Percentiles rank a stretch among this genome's conserved stretches.
Conservation (phyloP, 2,888 invertebrate species). For the Lamproptera curius region DNA sequence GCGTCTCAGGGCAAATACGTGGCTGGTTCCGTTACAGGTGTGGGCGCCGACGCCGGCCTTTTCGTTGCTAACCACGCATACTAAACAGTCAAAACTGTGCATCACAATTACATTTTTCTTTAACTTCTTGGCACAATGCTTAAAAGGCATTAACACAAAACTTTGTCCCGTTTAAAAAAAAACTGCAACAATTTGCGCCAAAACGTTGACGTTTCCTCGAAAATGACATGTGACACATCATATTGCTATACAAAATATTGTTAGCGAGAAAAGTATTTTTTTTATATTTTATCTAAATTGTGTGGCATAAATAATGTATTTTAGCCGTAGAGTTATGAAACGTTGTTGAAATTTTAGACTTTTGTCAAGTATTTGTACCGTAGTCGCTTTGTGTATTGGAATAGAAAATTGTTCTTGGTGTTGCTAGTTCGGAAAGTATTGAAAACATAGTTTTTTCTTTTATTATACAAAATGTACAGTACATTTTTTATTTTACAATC, state of each 20-base stretch:
- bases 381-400: conserved; percentile 27
- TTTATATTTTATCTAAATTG: conserved; percentile 1
- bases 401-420: conserved; percentile 18
- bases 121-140: neutral
- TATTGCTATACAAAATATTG: too few relatives aligned
- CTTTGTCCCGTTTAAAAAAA: neutral
- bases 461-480: conserved; percentile 11
- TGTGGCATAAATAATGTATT: neutral
- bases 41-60: conserved; percentile 91
- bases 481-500: conserved; percentile 14
- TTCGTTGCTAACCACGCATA: conserved; percentile 98
- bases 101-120: conserved; percentile 4
- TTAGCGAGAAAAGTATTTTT: too few relatives aligned
- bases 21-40: conserved; percentile 90
- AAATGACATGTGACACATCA: too few relatives aligned
- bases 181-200: neutral
- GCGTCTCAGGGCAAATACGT: conserved; percentile 95
- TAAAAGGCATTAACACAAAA: neutral
- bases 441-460: conserved; percentile 10
- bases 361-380: conserved; percentile 1
- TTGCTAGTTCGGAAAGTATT: conserved; percentile 20
- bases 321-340: conserved; percentile 5
- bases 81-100: conserved; percentile 70
- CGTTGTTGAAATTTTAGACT: conserved; percentile 5
- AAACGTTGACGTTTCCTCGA: too few relatives aligned